phyloP scores from a whole-genome alignment of 2,888 invertebrate species.

The Zygothrica quintamaculata region DNA sequence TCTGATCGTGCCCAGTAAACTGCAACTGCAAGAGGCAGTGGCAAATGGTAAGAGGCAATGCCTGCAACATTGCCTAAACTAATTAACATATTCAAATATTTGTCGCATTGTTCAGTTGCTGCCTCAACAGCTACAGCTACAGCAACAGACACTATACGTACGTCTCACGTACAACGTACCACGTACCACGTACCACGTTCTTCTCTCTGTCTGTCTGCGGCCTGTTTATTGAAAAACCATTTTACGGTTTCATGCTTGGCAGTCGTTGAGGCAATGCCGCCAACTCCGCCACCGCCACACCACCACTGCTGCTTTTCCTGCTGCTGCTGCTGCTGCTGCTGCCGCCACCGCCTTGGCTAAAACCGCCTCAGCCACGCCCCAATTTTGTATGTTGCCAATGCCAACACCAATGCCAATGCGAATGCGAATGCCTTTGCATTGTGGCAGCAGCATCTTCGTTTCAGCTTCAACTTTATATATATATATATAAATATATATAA shows the following conservation, averaged over 20 bases:
- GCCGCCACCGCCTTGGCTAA: conserved; percentile 25
- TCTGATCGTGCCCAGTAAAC: conserved; percentile 72
- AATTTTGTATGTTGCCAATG: conserved; percentile 25
- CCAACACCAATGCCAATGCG: conserved; percentile 5
- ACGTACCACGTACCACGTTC: no score
- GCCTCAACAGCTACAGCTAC: neutral
- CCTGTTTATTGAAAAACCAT: conserved; percentile 74
- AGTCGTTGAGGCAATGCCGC: conserved; percentile 67
- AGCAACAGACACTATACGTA: neutral
- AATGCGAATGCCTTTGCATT: conserved; percentile 31
- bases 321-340: no score
- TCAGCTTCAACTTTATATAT: conserved; percentile 3
- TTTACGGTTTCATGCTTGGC: conserved; percentile 79
- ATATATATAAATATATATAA: no score
- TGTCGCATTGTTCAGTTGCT: conserved; percentile 72
- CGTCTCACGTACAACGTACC: neutral
- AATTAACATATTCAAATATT: conserved; percentile 79
- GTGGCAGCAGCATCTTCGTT: conserved; percentile 56
- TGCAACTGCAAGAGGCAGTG: conserved; percentile 12
- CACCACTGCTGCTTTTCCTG: no score
- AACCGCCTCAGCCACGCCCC: conserved; percentile 47
- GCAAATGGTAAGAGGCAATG: conserved; percentile 24
- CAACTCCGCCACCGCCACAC: no score
- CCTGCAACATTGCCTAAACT: conserved; percentile 53
- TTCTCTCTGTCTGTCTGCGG: conserved; percentile 27